Conservation (phyloP, 2,113 vertebrate species). For the Stomatorhinus ivindoensis region DNA sequence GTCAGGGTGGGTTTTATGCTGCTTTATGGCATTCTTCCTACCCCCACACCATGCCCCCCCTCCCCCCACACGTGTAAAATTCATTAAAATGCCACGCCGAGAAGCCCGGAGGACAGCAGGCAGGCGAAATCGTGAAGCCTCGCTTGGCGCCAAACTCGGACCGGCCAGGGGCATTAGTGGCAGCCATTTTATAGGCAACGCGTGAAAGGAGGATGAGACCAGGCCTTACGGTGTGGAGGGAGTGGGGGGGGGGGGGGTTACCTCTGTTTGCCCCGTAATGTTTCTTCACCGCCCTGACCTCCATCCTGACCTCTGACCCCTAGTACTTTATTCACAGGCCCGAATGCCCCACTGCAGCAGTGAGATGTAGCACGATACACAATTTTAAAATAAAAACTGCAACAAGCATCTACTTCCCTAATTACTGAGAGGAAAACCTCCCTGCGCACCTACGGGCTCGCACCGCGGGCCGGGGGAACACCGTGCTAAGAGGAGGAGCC, state of each 20-base stretch:
- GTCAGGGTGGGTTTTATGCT: conserved; percentile 39
- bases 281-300: conserved; percentile 2
- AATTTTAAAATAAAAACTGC: neutral
- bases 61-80: neutral
- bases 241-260: neutral
- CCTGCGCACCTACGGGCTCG: neutral
- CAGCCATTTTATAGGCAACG: conserved; percentile 27
- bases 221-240: neutral
- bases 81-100: conserved; percentile 27
- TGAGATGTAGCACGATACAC: neutral
- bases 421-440: neutral
- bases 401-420: neutral
- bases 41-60: neutral
- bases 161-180: conserved; percentile 17
- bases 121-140: conserved; percentile 8
- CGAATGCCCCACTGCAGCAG: neutral
- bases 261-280: conserved; percentile 10
- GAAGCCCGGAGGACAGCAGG: conserved; percentile 18
- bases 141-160: neutral
- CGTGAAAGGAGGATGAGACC: conserved; percentile 28
- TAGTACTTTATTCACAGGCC: neutral
- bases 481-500: conserved; percentile 18
- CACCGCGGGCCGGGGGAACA: conserved; percentile 10
- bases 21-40: conserved; percentile 26
- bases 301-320: neutral